phyloP scores from a whole-genome alignment of 2,797 vertebrate species.

The Tapirus indicus region DNA sequence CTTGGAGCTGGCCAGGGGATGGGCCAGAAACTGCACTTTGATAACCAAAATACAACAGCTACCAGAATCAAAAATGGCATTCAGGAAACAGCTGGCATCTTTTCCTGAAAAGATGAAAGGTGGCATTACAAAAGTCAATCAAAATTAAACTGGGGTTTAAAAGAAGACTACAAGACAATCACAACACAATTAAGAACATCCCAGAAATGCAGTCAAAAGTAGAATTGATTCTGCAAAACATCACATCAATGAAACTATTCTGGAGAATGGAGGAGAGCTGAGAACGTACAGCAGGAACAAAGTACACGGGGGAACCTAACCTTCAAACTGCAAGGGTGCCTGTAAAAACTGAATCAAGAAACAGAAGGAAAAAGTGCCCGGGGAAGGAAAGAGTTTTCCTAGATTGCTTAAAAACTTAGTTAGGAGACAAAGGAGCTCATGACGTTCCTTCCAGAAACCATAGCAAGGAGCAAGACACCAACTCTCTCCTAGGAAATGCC shows the following conservation, averaged over 20 bases:
- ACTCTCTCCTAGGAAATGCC: not conserved
- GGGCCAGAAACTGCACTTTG: not conserved
- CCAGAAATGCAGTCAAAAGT: not conserved
- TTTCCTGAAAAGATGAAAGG: not conserved
- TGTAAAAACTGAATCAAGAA: not conserved
- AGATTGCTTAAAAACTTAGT: not conserved
- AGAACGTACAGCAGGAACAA: not conserved
- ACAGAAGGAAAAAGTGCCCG: not conserved
- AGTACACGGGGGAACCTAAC: not conserved
- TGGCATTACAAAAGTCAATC: not conserved
- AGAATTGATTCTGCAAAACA: not conserved
- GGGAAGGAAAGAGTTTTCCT: not conserved
- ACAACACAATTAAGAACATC: constrained; percentile 17
- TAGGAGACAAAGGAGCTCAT: not conserved
- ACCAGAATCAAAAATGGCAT: not conserved
- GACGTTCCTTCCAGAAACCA: not conserved
- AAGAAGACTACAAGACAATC: not conserved
- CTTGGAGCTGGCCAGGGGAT: not conserved
- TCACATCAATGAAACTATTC: not conserved
- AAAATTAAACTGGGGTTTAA: not conserved
- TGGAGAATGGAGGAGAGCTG: not conserved
- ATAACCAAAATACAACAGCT: not conserved
- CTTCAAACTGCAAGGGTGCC: not conserved
- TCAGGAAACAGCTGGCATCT: not conserved
- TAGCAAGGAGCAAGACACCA: not conserved